Base-by-base conservation (phyloP, 2,113 vertebrate species). In the Cranoglanis bouderius region DNA sequence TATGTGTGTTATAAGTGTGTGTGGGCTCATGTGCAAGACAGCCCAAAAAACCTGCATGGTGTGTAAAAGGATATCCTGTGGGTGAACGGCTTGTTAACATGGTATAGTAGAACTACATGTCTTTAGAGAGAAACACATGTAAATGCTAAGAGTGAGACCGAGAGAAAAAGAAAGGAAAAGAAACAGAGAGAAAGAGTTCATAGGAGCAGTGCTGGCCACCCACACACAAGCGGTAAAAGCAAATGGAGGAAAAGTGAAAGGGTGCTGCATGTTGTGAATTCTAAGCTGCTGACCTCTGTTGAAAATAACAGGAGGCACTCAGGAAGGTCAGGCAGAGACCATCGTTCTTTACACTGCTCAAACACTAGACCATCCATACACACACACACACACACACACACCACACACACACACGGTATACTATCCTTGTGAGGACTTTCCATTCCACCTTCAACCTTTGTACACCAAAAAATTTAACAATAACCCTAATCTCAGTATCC, bases 281-380 rank as follows among this genome's bases (percentile, higher is more conserved):
- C 93, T 94, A 94, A 90, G 92, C 92, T 92, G 93, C 91, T 95
- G 95, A 95, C 94, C 95, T 94, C 92, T 95, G 82, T 93, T 93
- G 93, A 95, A 95, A 95, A 94, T 93, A 94, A 94, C 92, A 94
- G 93, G 94, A 94, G 93, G 90, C 90, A 82, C 72, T 91, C 90
- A 92, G 93, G 91, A 95, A 95, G 94, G 93, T 95, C 93, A 93
- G 86, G 8, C 80, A 85, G 84, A 90, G 80, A 85, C 70, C 88
- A 89, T 85, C 40, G 32, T 78, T 43, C 59, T 24, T 77, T 65
- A 77, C 29, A 53, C 18, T 9, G 6, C 65, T 35, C 51, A 46
- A 46, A 74, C 12, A 18, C 16, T 57, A 29, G 51, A 80, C 29
- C 13, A 49, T 18, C 14, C 0, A 18, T 7, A n/a, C 13, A 78